Percentiles rank a stretch among this genome's conserved stretches.
phyloP scores from a whole-genome alignment of 2,113 vertebrate genomes.

The Hippolais icterina region DNA sequence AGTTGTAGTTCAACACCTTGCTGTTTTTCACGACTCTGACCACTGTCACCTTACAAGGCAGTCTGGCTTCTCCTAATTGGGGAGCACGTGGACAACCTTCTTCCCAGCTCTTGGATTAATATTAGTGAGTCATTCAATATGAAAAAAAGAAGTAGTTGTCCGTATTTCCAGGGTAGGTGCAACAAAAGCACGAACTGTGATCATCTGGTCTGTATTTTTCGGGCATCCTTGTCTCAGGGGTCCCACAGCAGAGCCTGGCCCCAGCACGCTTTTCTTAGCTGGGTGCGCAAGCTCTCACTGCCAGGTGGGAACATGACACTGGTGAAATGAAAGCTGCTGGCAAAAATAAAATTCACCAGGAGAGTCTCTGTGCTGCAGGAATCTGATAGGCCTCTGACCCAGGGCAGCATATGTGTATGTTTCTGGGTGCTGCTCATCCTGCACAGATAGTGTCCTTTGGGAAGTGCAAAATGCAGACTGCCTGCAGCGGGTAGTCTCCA shows the following conservation, averaged over 20 bases:
- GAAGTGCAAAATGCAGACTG: fast-evolving
- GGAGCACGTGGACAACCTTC: background rate
- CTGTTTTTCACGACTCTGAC: background rate
- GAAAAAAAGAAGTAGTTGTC: background rate
- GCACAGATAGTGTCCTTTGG: too few relatives aligned
- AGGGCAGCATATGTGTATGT: background rate
- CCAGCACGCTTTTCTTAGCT: fast-evolving
- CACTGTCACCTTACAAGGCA: background rate
- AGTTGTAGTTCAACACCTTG: background rate
- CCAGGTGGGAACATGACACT: fast-evolving
- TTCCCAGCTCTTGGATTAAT: background rate
- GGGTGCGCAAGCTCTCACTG: fast-evolving
- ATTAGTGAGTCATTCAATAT: background rate
- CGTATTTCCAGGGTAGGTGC: background rate
- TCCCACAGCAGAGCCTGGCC: background rate
- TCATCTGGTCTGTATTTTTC: background rate
- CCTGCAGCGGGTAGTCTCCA: fast-evolving
- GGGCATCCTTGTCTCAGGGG: background rate
- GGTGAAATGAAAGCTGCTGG: fast-evolving
- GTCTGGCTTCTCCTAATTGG: background rate
- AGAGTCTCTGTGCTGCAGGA: background rate
- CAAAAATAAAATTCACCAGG: background rate
- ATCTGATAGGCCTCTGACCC: background rate
- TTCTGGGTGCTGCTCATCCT: background rate
- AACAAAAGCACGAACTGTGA: background rate